Evolutionary conservation across 37 sponge, comb jelly and placozoan species (phyloP), one percentile per base, ranked within the genome.

Genomic region (Agelas oroides): DNA sequence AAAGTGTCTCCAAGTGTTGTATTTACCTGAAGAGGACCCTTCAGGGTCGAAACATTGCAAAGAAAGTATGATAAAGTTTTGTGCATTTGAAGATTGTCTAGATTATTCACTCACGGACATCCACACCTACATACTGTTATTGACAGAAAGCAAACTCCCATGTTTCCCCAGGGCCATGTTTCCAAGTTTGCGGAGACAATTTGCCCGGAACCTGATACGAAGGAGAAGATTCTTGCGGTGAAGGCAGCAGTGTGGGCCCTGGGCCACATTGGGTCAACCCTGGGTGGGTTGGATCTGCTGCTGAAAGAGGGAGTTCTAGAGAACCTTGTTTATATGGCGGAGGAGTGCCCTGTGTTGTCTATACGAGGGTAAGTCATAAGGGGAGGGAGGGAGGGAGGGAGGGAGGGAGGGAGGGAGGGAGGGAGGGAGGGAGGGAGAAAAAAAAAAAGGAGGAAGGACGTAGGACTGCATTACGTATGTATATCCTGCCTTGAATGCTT

Each of bases 211-310:
- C 75, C 58, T 37, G 36, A 15, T 2, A 67, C 76, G 12, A 61
- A 52, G 19, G 53, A 72, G 23, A 87, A 92, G 40, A 75, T 94
- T 27, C 36, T 77, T 11, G 55, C 77, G 12, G 28, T 81, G 30
- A 96, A 96, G 70, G 97, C 97, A 1, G 89, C 94, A 31, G 55
- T 94, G 18, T 96, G 97, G 97, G 97, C 97, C 41, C 75, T 96
- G 76, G 95, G 86, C 13, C 95, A 95, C 70, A 95, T 92, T 57
- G 95, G 95, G 19, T 85, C 92, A 1, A 82, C 95, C 0, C 37
- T 38, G 18, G 66, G 68, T 27, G 95, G 95, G 19, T 57, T 95
- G 53, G 80, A 80, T 0, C 79, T 95, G 39, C 70, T 95, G 25
- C 59, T 85, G 63, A 75, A 75, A 34, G 78, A 82, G 30, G 82